Evolutionary conservation across 2,113 vertebrate species (phyloP), one percentile per base, ranked within the genome.

Genomic region (Malurus melanocephalus): DNA sequence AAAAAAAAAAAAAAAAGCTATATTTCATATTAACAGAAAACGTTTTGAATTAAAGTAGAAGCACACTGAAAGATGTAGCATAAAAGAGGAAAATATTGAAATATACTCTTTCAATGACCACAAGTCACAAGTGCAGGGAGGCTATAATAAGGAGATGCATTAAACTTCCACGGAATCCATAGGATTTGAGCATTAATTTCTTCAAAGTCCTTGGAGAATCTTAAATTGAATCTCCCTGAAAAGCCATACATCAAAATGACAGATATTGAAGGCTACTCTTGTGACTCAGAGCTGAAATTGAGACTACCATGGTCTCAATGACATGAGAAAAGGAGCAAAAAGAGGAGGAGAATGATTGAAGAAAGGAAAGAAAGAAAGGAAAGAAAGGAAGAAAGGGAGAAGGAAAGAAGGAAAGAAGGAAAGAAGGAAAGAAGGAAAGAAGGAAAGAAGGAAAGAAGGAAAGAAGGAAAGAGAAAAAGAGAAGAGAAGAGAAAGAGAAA

Each of bases 401-500:
- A 24, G 5, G 15, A 21, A 6, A 10, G 4, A 20, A 11, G 35
- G 5, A 6, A 14, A 43, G 3, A 32, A 4, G 19, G 9, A 24
- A 3, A 22, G 23, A 20, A 13, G 1, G 1, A 27, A 28, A 26
- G 3, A 7, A 2, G 23, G 2, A 52, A 12, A 16, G 17, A 4
- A 16, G 5, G 16, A 9, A 35, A 4, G 3, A 13, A 24, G 5
- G 15, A 21, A 6, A 10, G 4, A 20, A 11, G 35, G 5, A 6
- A 14, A 43, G 3, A 32, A 4, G 19, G 9, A 24, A 3, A 22
- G 23, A n/a, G n/a, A n/a, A n/a, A n/a, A n/a, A n/a, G n/a, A n/a
- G n/a, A n/a, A n/a, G 1, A 42, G 13, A 2, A 49, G 38, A 65
- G 30, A 20, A 32, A 55, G 17, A 17, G 18, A 14, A 26, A 46